Conservation (phyloP, 2,113 vertebrate genomes). For the Semnornis frantzii region DNA sequence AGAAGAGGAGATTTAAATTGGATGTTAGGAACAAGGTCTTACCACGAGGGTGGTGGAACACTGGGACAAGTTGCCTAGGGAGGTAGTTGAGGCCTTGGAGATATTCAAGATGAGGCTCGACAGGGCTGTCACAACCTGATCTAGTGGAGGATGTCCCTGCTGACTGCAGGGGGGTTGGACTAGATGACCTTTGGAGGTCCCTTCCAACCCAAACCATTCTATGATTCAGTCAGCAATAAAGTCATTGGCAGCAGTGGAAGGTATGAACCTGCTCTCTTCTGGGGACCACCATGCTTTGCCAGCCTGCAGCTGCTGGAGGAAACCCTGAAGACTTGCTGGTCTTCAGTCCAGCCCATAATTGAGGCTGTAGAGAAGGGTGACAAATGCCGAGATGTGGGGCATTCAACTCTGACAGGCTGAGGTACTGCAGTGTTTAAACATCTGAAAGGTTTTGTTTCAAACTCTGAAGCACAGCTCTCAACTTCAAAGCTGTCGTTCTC, state of each 20-base stretch:
- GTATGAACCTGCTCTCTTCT: background rate
- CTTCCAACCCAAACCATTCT: too few species aligned
- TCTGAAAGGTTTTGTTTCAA: constrained; percentile 13
- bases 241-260: background rate
- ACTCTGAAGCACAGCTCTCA: background rate
- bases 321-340: background rate
- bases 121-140: too few species aligned
- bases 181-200: too few species aligned
- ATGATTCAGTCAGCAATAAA: background rate
- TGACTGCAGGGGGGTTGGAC: too few species aligned
- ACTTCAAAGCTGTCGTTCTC: background rate
- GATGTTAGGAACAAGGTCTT: too few species aligned
- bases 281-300: background rate
- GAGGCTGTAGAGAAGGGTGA: background rate
- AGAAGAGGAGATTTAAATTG: too few species aligned
- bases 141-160: too few species aligned
- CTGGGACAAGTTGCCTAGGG: too few species aligned
- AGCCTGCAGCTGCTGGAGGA: background rate
- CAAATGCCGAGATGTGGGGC: background rate
- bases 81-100: too few species aligned
- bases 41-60: too few species aligned
- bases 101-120: too few species aligned
- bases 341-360: background rate
- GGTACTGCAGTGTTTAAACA: background rate
- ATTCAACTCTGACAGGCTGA: background rate